phyloP scores from a whole-genome alignment of 2,113 vertebrate genomes.

The Heterochromis multidens region DNA sequence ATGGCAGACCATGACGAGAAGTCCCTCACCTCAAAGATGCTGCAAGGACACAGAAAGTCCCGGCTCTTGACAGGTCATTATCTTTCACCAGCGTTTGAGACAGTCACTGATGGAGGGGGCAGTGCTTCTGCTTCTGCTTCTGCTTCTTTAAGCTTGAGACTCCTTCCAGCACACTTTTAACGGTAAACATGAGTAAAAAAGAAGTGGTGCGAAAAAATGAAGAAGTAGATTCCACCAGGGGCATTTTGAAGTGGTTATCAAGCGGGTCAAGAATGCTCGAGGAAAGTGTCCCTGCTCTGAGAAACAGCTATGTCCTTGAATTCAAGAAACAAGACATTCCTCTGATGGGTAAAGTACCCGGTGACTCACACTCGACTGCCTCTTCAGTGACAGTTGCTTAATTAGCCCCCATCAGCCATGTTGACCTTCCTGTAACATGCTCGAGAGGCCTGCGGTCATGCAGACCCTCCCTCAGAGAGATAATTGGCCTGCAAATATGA shows the following conservation, averaged over 20 bases:
- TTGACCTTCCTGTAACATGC: constrained; percentile 49
- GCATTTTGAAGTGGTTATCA: not conserved
- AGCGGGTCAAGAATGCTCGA: not conserved
- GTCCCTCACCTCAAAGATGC: constrained; percentile 24
- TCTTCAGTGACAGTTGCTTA: constrained; percentile 38
- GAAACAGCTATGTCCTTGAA: constrained; percentile 6
- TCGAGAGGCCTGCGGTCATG: constrained; percentile 25
- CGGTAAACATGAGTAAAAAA: not conserved
- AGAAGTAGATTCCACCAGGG: not conserved
- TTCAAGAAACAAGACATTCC: constrained; percentile 13
- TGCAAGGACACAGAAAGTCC: not conserved
- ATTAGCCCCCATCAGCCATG: constrained; percentile 49
- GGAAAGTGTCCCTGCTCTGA: not conserved
- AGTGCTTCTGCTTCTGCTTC: not conserved
- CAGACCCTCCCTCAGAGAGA: constrained; percentile 13
- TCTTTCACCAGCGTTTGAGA: not conserved
- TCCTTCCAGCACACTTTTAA: not conserved
- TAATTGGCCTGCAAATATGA: constrained; percentile 55
- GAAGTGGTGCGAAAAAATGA: not conserved
- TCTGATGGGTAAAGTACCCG: not conserved
- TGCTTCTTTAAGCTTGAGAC: not conserved
- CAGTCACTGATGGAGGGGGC: not conserved
- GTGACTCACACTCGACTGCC: constrained; percentile 15
- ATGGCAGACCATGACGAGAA: constrained; percentile 50
- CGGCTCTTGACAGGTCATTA: constrained; percentile 28